A percentile compares a stretch with the other conserved stretches of the same genome.
These are phyloP conservation scores for Papilio gigon DNA, from an alignment of 2,888 invertebrate genomes.

Conservation along the genomic window DNA sequence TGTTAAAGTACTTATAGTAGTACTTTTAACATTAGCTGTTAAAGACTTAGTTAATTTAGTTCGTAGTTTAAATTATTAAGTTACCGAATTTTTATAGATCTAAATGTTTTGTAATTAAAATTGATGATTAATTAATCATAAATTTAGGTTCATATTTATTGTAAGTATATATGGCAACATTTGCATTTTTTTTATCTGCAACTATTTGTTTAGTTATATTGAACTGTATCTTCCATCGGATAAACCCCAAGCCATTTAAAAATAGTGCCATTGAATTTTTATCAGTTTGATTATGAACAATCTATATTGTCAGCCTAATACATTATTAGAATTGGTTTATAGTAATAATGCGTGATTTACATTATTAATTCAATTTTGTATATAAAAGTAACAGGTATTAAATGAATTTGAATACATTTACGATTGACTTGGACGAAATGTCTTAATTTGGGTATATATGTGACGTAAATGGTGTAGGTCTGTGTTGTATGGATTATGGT, in stretches of 20 bases:
- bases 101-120: constrained; percentile 41
- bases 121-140: constrained; percentile 29
- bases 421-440: no score
- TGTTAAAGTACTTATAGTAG: constrained; percentile 63
- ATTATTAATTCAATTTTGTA: not conserved
- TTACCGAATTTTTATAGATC: constrained; percentile 53
- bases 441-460: no score
- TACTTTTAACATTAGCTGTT: constrained; percentile 59
- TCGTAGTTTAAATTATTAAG: constrained; percentile 54
- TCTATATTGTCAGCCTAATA: not conserved
- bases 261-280: constrained; percentile 41
- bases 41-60: constrained; percentile 58
- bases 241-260: constrained; percentile 47
- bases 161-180: constrained; percentile 22
- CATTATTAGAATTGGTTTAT: not conserved
- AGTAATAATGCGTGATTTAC: not conserved
- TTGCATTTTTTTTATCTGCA: constrained; percentile 8
- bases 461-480: no score
- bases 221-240: constrained; percentile 48
- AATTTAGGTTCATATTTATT: constrained; percentile 35
- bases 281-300: constrained; percentile 22
- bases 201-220: constrained; percentile 15
- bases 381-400: not conserved
- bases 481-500: no score
- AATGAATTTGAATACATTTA: not conserved